phyloP scores from a whole-genome alignment of 2,888 invertebrate species.

The Kryphioiulus occultus region DNA sequence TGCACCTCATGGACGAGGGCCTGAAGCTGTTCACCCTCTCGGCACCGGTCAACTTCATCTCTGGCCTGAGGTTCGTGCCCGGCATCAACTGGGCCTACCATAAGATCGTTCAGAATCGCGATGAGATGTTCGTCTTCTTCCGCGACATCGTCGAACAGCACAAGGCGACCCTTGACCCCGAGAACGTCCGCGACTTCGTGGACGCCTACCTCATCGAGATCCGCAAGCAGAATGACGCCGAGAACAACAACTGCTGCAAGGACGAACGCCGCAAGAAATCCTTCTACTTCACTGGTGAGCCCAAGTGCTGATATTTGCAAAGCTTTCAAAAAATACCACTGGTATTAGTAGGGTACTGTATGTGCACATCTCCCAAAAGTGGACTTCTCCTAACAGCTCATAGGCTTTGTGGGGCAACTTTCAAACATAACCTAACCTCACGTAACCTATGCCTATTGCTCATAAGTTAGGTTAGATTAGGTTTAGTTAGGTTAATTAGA shows the following conservation, averaged over 20 bases:
- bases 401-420: no score
- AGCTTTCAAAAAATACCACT: neutral
- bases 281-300: conserved; percentile 51
- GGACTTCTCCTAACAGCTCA: no score
- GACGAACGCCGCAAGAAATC: conserved; percentile 45
- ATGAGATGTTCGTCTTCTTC: conserved; percentile 85
- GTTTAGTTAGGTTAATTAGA: no score
- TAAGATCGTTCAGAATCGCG: conserved; percentile 74
- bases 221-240: conserved; percentile 70
- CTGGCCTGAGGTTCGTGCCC: conserved; percentile 74
- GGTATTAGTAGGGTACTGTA: no score
- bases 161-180: conserved; percentile 75
- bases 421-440: no score
- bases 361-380: no score
- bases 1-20: conserved; percentile 88
- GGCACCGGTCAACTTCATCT: conserved; percentile 83
- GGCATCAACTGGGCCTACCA: conserved; percentile 66
- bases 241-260: conserved; percentile 67
- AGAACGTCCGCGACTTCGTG: conserved; percentile 80
- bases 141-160: conserved; percentile 85
- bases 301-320: neutral
- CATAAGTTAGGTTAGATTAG: no score
- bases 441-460: no score
- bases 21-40: conserved; percentile 86
- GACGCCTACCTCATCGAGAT: conserved; percentile 88